Percentiles rank a stretch among this genome's conserved stretches.
Evolutionary conservation across 37 sponge, comb jelly and placozoan genomes (phyloP).

Genomic region (Beroe forskalii): DNA sequence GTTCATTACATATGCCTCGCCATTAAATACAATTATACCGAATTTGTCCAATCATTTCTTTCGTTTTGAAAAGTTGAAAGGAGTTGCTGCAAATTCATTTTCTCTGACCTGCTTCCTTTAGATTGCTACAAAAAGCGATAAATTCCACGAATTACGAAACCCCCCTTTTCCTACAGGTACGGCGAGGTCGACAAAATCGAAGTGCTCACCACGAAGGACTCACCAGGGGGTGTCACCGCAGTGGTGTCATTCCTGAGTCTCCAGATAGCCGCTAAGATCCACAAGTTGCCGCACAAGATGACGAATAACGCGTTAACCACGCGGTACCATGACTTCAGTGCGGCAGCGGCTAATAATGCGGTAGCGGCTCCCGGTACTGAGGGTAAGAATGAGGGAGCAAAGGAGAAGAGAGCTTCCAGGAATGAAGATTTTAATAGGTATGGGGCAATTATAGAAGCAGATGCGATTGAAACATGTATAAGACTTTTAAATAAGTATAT

Average conservation of each 20-base stretch:
- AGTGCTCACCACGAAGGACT: slow-evolving; percentile 23
- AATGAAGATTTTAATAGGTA: slow-evolving; percentile 22
- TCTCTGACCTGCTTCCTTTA: too few species aligned
- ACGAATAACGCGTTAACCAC: slow-evolving; percentile 18
- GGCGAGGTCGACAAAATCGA: slow-evolving; percentile 51
- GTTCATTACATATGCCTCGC: too few species aligned
- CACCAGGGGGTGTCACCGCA: slow-evolving; percentile 23
- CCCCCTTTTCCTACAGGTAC: neutral
- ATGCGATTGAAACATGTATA: too few species aligned
- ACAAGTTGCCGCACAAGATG: slow-evolving; percentile 44
- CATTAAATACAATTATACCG: too few species aligned
- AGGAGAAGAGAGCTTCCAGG: slow-evolving; percentile 3
- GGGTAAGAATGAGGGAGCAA: neutral
- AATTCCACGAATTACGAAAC: too few species aligned
- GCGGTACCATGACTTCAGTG: slow-evolving; percentile 23
- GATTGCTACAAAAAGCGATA: too few species aligned
- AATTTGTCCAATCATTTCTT: too few species aligned
- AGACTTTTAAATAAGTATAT: too few species aligned
- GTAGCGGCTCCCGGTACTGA: neutral
- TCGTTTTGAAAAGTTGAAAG: too few species aligned
- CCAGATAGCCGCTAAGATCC: slow-evolving; percentile 54
- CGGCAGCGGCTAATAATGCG: neutral
- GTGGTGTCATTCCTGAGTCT: slow-evolving; percentile 54
- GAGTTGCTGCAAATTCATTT: too few species aligned
- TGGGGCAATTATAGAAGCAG: too few species aligned